Evolutionary conservation across 1,140 invertebrate species (phyloP).

Genomic region (Nasonia giraulti): DNA sequence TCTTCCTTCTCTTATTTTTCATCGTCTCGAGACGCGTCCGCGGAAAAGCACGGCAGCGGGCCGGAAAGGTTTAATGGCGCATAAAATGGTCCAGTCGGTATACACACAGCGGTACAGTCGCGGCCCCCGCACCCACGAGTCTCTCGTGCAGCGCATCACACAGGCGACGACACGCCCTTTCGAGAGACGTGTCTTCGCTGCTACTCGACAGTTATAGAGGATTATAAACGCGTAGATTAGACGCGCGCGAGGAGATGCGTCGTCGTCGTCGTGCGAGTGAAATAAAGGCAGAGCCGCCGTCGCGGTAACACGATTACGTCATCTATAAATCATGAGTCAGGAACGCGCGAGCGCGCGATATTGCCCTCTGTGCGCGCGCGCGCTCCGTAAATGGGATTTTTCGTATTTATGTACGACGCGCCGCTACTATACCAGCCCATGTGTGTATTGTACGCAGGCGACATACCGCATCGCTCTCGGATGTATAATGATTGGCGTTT

Average conservation of each 20-base stretch:
- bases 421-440: no score
- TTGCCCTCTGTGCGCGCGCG: neutral
- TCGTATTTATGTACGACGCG: slow-evolving; percentile 29
- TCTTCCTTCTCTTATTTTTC: slow-evolving; percentile 30
- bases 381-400: slow-evolving; percentile 41
- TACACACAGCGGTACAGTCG: neutral
- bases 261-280: neutral
- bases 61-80: slow-evolving; percentile 48
- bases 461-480: no score
- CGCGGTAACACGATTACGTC: slow-evolving; percentile 28
- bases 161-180: neutral
- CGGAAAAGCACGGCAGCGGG: slow-evolving; percentile 6
- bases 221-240: slow-evolving; percentile 5
- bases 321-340: slow-evolving; percentile 46
- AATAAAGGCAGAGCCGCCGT: slow-evolving; percentile 7
- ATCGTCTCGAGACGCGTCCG: neutral
- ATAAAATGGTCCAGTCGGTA: slow-evolving; percentile 49
- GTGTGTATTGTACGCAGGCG: neutral
- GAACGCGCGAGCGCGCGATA: neutral
- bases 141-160: neutral
- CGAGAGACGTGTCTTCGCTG: neutral
- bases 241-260: slow-evolving; percentile 19
- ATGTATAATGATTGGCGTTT: neutral
- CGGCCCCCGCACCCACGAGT: neutral
- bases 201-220: neutral